Conservation (phyloP, 2,113 vertebrate genomes). For the Passer domesticus region DNA sequence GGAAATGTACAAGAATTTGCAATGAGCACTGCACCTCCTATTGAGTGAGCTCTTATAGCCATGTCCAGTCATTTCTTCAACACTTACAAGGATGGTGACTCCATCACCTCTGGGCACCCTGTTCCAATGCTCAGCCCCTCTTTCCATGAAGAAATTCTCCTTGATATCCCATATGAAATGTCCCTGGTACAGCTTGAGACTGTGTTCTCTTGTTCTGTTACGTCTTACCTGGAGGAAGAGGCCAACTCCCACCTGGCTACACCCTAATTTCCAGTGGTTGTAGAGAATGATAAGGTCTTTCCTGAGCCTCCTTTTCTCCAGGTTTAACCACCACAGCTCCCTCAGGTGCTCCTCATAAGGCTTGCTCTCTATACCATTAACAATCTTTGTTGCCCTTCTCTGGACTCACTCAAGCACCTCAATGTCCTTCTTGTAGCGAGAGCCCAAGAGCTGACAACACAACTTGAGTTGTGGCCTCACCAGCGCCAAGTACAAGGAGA, state of each 20-base stretch:
- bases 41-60: rapidly evolving
- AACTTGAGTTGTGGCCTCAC: not conserved
- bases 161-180: not conserved
- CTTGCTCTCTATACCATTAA: not conserved
- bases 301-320: not conserved
- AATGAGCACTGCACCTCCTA: rapidly evolving
- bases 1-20: not conserved
- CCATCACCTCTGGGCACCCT: not conserved
- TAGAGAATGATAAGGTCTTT: not conserved
- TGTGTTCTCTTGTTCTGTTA: not conserved
- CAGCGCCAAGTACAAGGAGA: not conserved
- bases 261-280: not conserved
- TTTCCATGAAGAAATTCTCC: not conserved
- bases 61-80: not conserved
- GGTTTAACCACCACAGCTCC: not conserved
- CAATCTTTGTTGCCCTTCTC: not conserved
- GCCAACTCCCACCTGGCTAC: not conserved
- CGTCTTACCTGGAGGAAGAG: not conserved
- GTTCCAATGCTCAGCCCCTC: not conserved
- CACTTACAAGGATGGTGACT: not conserved
- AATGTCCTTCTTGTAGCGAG: not conserved
- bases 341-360: not conserved
- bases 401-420: not conserved
- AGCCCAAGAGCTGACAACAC: not conserved
- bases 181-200: not conserved